Evolutionary conservation across 2,888 invertebrate genomes (phyloP), one percentile per base, ranked within the genome.

Genomic region (Callosobruchus maculatus): DNA sequence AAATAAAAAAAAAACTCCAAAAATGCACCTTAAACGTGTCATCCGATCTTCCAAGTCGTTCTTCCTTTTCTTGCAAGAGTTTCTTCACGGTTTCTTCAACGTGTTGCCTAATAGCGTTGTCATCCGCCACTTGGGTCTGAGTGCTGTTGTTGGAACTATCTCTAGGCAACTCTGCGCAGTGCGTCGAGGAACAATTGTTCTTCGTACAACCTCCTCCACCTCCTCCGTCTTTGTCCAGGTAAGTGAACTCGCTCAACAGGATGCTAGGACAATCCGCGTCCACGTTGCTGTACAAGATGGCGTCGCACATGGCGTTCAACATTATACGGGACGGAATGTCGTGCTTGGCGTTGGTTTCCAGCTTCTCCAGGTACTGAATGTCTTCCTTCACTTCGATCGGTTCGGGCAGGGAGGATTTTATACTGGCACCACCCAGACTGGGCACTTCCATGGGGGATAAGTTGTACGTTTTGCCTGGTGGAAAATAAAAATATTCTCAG

Each of bases 271-370:
- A 30, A 13, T 71, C 69, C 0, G 20, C n/a, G n/a, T 66, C 68
- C 67, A 72, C 26, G 22, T 73, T 26, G n/a, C 70, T 71, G 26
- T 30, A 75, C 31, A 81, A 72, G 68, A 81, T 78, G 2, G 80
- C 80, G 67, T 81, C 80, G 67, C 81, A 81, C 20, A 80, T 76
- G 0, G 80, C 79, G 71, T 81, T 80, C 18, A 80, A 72, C 72
- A 81, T 72, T 7, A 77, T 68, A 13, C 76, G 71, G 1, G 75
- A 75, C 20, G 74, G 72, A 18, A 73, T 70, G 69, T 78, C 77
- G 13, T 71, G 72, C 30, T 79, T 79, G 2, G 73, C 68, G 0
- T 72, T 69, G 5, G 70, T 68, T 31, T 78, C 75, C 20, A 79
- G 21, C 13, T 68, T 75, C 70, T 77, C 78, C 20, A 80, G 68